Conservation (phyloP, 2,113 vertebrate species). For the Psittacara wagleri region DNA sequence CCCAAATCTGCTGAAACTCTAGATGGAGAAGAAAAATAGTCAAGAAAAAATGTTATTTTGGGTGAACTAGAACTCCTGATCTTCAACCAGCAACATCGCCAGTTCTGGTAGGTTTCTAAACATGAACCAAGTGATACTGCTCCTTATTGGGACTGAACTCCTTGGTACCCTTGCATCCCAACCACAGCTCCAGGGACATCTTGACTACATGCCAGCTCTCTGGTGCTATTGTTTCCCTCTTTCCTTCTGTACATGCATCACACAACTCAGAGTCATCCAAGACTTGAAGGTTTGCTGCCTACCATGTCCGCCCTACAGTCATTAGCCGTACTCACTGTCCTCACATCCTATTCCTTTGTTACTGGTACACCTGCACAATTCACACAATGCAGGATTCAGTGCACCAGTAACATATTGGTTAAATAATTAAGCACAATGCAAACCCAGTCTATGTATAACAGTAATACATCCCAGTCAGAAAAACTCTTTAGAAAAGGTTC, state of each 20-base stretch:
- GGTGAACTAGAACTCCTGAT: not conserved
- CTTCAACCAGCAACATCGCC: not conserved
- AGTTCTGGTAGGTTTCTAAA: not conserved
- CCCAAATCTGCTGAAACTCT: not conserved
- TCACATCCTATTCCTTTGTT: rapidly evolving
- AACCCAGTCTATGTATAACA: not conserved
- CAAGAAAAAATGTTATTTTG: not conserved
- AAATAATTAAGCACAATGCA: not conserved
- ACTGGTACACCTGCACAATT: not conserved
- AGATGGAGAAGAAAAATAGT: rapidly evolving
- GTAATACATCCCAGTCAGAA: not conserved
- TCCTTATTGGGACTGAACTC: not conserved
- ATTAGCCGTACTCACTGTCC: rapidly evolving
- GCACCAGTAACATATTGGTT: not conserved
- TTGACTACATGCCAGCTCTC: not conserved
- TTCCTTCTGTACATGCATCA: not conserved
- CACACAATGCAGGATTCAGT: not conserved
- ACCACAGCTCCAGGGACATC: not conserved
- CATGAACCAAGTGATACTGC: not conserved
- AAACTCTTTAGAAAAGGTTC: not conserved
- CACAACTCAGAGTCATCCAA: not conserved
- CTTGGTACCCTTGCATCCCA: not conserved
- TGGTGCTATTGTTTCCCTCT: not conserved
- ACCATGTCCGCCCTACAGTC: not conserved
- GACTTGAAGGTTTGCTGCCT: not conserved